phyloP scores from a whole-genome alignment of 2,888 invertebrate genomes.

The Hydrotaea diabolus region DNA sequence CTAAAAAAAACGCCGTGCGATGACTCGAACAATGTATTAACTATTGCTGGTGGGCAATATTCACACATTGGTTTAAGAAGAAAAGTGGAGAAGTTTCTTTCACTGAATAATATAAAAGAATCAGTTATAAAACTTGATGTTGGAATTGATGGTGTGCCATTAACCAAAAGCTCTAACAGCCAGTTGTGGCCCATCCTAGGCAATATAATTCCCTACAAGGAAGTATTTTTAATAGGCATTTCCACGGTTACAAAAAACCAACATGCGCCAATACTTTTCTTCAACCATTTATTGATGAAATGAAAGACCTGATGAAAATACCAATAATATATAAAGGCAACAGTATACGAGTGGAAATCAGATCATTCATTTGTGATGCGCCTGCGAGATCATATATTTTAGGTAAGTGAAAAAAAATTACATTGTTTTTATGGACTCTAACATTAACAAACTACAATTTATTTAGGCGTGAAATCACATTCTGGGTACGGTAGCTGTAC shows the following conservation, averaged over 20 bases:
- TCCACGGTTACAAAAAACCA: conserved; percentile 14
- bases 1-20: background rate
- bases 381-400: conserved; percentile 6
- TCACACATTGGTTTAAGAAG: conserved; percentile 28
- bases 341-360: background rate
- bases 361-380: background rate
- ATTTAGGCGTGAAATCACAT: conserved; percentile 7
- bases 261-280: background rate
- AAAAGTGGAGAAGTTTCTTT: conserved; percentile 49
- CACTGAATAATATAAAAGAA: conserved; percentile 47
- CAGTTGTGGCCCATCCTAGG: conserved; percentile 32
- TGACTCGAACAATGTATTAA: background rate
- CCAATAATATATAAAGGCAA: conserved; percentile 2
- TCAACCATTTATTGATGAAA: conserved; percentile 7
- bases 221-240: conserved; percentile 12
- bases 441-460: background rate
- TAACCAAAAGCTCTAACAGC: conserved; percentile 34
- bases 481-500: conserved; percentile 10
- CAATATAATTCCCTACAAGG: conserved; percentile 9
- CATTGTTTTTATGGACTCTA: background rate
- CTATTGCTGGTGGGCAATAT: conserved; percentile 5
- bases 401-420: conserved; percentile 2
- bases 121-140: conserved; percentile 45
- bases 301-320: background rate
- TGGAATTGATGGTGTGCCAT: conserved; percentile 44